phyloP scores from a whole-genome alignment of 2,797 vertebrate genomes.

The Champsocephalus gunnari region DNA sequence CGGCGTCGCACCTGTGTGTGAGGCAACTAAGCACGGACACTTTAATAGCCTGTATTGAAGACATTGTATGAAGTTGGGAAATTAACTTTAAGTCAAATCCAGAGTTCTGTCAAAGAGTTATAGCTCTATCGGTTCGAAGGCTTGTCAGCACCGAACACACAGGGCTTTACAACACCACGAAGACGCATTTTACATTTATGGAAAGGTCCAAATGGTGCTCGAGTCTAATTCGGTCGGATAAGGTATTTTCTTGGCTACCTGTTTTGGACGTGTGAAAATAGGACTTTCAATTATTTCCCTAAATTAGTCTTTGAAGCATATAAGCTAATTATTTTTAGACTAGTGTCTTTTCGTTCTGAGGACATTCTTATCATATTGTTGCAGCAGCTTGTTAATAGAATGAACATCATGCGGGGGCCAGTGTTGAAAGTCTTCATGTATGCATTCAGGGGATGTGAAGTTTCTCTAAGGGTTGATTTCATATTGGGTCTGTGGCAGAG shows the following conservation, averaged over 20 bases:
- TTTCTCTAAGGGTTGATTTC: not conserved
- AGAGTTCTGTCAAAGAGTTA: too few relatives aligned
- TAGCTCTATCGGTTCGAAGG: not conserved
- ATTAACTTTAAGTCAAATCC: too few relatives aligned
- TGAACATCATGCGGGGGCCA: not conserved
- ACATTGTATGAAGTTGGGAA: too few relatives aligned
- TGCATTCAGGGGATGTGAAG: too few relatives aligned
- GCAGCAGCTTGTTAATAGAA: not conserved
- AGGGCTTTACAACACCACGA: not conserved
- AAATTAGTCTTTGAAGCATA: slow-evolving; percentile 11
- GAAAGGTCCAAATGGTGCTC: not conserved
- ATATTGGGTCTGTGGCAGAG: too few relatives aligned
- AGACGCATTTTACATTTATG: not conserved
- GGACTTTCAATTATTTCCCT: not conserved
- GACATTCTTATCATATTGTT: not conserved
- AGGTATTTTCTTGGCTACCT: not conserved
- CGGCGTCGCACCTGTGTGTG: not conserved
- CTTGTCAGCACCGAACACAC: not conserved
- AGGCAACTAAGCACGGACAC: too few relatives aligned
- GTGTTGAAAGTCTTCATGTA: not conserved
- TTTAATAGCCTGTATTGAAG: too few relatives aligned
- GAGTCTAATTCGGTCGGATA: not conserved
- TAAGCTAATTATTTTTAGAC: slow-evolving; percentile 3
- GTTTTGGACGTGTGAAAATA: not conserved
- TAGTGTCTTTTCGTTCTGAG: not conserved